Conservation (phyloP, 2,797 vertebrate genomes). For the Leucoraja ocellata region DNA sequence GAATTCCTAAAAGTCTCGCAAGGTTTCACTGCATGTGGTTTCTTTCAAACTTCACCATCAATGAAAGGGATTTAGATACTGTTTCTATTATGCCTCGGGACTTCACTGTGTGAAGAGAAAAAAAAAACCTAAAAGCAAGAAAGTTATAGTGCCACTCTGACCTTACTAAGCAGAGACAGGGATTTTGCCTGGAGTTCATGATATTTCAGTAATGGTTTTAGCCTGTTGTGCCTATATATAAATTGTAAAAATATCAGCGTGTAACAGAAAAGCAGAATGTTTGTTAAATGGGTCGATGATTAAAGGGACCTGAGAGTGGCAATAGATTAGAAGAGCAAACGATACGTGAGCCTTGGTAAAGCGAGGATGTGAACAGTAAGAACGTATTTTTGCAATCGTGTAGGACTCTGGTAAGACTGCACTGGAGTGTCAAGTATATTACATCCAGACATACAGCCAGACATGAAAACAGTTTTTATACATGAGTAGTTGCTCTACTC, state of each 20-base stretch:
- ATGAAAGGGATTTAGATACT: background rate
- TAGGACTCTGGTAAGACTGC: too few species aligned
- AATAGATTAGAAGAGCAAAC: too few species aligned
- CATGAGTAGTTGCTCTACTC: too few species aligned
- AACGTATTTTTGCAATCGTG: too few species aligned
- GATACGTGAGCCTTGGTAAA: too few species aligned
- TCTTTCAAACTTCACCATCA: background rate
- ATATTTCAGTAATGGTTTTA: background rate
- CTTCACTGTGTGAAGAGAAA: conserved; percentile 16
- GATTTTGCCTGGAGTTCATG: background rate
- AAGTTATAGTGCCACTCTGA: background rate
- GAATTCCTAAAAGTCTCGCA: background rate
- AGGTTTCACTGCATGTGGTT: background rate
- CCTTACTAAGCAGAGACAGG: background rate
- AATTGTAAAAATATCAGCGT: background rate
- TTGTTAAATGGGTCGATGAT: too few species aligned
- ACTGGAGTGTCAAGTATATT: too few species aligned
- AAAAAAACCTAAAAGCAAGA: background rate
- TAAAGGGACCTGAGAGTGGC: too few species aligned
- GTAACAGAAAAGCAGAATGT: too few species aligned
- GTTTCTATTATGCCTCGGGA: background rate
- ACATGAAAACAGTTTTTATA: too few species aligned
- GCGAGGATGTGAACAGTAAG: too few species aligned
- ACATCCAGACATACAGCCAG: too few species aligned
- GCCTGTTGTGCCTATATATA: background rate